phyloP scores from a whole-genome alignment of 1,140 invertebrate species.

The Subanguina moxae region DNA sequence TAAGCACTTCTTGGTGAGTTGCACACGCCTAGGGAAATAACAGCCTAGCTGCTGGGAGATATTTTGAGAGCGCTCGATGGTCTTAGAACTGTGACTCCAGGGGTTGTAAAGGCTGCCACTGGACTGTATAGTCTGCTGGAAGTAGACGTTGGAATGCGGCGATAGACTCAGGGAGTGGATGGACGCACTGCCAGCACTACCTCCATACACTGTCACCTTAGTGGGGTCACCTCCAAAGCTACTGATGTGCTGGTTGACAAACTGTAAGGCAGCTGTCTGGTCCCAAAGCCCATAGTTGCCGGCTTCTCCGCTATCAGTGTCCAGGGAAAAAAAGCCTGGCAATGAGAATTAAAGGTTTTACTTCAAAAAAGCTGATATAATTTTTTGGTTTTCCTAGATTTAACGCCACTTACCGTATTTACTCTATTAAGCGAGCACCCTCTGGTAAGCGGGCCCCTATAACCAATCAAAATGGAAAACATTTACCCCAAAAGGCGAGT shows the following conservation, averaged over 20 bases:
- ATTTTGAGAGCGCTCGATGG: background rate
- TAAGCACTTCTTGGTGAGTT: background rate
- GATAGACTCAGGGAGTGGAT: conserved; percentile 13
- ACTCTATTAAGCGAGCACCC: no score
- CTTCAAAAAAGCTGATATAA: no score
- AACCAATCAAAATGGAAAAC: no score
- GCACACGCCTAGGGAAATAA: background rate
- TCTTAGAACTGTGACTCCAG: background rate
- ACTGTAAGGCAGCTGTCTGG: conserved; percentile 83
- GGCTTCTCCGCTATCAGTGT: background rate
- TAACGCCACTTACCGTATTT: no score
- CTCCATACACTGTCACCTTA: conserved; percentile 86
- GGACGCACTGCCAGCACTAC: conserved; percentile 68
- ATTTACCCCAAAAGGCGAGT: background rate
- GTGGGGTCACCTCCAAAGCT: conserved; percentile 85
- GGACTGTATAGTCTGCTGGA: conserved; percentile 10
- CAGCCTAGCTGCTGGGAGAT: background rate
- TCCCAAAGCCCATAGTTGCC: conserved; percentile 71
- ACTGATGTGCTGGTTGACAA: conserved; percentile 72
- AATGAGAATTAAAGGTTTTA: no score
- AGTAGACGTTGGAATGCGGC: conserved; percentile 10
- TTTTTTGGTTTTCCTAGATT: no score
- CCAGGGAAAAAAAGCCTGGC: background rate
- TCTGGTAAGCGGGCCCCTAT: no score
- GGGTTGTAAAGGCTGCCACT: conserved; percentile 13